phyloP scores from a whole-genome alignment of 1,140 invertebrate genomes.

The Pissodes strobi region DNA sequence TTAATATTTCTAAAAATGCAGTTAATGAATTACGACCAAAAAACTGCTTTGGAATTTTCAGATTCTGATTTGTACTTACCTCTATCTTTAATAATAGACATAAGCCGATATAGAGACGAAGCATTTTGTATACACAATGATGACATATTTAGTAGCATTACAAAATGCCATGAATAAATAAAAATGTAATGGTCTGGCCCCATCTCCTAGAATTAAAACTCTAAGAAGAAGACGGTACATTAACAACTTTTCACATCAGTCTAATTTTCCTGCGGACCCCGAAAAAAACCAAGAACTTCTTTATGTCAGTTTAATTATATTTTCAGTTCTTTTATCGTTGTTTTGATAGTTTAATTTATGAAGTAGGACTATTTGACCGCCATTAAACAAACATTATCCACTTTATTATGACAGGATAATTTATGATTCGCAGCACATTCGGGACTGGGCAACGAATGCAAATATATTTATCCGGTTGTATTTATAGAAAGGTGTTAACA shows the following conservation, averaged over 20 bases:
- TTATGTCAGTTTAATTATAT: conserved; percentile 21
- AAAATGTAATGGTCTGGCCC: neutral
- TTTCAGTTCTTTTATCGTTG: conserved; percentile 26
- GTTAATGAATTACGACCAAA: too few species aligned
- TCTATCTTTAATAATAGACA: too few species aligned
- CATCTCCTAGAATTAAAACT: neutral
- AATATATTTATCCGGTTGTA: conserved; percentile 38
- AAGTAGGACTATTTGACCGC: conserved; percentile 29
- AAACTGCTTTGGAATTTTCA: too few species aligned
- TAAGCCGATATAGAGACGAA: too few species aligned
- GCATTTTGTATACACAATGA: too few species aligned
- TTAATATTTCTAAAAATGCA: too few species aligned
- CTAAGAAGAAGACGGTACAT: conserved; percentile 1
- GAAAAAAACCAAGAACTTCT: neutral
- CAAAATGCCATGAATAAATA: too few species aligned
- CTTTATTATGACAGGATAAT: conserved; percentile 35
- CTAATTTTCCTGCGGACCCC: neutral
- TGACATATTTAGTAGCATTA: too few species aligned
- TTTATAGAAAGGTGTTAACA: conserved; percentile 36
- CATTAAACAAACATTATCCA: conserved; percentile 36
- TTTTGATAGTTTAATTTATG: conserved; percentile 36
- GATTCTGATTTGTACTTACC: too few species aligned
- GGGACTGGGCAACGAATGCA: conserved; percentile 32
- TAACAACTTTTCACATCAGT: conserved; percentile 2
- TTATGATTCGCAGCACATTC: conserved; percentile 31